Conservation (phyloP, 2,113 vertebrate genomes). For the Tachysurus fulvidraco region DNA sequence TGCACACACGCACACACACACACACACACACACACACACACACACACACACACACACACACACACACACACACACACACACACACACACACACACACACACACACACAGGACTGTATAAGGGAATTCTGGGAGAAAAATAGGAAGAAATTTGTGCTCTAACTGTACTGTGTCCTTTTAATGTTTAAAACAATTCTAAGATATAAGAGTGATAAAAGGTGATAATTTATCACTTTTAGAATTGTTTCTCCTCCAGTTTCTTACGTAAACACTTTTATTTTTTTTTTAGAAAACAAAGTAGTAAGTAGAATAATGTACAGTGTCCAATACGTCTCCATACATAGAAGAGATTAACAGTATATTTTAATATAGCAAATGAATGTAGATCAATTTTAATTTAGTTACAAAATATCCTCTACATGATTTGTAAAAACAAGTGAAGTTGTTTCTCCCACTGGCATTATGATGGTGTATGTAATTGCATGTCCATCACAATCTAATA, state of each 20-base stretch:
- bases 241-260: too few species aligned
- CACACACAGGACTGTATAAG: neutral
- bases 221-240: neutral
- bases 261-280: neutral
- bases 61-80: neutral
- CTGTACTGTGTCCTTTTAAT: neutral
- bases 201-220: neutral
- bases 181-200: neutral
- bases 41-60: neutral
- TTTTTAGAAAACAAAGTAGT: neutral
- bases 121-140: neutral
- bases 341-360: too few species aligned
- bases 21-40: slow-evolving; percentile 21
- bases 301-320: neutral
- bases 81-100: neutral
- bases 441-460: too few species aligned
- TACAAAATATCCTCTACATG: too few species aligned
- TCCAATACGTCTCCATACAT: too few species aligned
- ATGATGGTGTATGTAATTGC: too few species aligned
- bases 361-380: too few species aligned
- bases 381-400: too few species aligned
- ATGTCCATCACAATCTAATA: neutral
- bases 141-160: neutral
- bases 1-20: slow-evolving; percentile 23
- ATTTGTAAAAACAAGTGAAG: too few species aligned